A percentile compares a stretch with the other conserved stretches of the same genome.
phyloP scores from a whole-genome alignment of 2,888 invertebrate species.

The Pristionchus arcanus region DNA sequence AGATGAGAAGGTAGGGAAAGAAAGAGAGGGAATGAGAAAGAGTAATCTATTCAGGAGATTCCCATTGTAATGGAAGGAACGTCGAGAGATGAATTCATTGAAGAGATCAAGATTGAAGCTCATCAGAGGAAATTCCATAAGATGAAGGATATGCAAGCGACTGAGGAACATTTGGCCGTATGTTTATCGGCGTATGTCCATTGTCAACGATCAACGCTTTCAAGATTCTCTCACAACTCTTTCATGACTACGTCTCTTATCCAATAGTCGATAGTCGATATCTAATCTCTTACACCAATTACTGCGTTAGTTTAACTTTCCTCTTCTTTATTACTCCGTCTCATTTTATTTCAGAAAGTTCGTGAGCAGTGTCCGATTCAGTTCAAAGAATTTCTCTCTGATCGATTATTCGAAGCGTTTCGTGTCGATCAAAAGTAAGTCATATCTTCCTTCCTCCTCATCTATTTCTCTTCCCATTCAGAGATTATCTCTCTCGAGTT shows the following conservation, averaged over 20 bases:
- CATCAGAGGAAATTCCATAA: background rate
- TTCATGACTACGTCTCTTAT: background rate
- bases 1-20: constrained; percentile 14
- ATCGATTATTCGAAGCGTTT: constrained; percentile 9
- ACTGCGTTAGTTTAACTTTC: background rate
- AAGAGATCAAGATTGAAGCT: constrained; percentile 12
- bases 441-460: background rate
- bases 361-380: background rate
- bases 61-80: constrained; percentile 15
- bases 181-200: background rate
- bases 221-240: background rate
- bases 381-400: constrained; percentile 11
- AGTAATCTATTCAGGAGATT: background rate
- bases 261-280: constrained; percentile 35
- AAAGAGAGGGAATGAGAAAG: background rate
- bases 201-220: background rate
- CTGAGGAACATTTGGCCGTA: constrained; percentile 10
- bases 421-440: background rate
- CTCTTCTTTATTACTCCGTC: background rate
- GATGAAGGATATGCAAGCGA: constrained; percentile 25
- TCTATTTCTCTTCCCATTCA: background rate
- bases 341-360: constrained; percentile 30
- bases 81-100: background rate
- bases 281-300: constrained; percentile 23
- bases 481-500: constrained; percentile 1